Conservation (phyloP, 92 coral and sea anemone genomes). For the Zoanthus gigantus region DNA sequence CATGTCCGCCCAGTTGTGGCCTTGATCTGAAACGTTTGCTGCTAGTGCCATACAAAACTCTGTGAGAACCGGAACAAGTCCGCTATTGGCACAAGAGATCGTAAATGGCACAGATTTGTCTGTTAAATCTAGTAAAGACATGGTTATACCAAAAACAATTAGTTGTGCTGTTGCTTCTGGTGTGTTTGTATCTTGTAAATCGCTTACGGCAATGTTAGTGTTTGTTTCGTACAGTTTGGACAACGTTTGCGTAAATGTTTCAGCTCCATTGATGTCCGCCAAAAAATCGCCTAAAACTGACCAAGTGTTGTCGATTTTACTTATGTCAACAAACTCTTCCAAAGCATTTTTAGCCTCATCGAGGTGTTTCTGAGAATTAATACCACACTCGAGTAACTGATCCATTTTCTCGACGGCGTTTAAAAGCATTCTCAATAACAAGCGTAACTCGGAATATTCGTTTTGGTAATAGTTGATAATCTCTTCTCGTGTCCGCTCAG, state of each 20-base stretch:
- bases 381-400: not conserved
- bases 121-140: constrained; percentile 23
- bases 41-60: constrained; percentile 38
- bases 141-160: constrained; percentile 25
- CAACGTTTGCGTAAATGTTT: not conserved
- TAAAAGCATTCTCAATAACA: constrained; percentile 12
- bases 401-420: constrained; percentile 11
- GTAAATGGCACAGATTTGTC: constrained; percentile 23
- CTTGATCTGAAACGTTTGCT: constrained; percentile 39
- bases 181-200: not conserved
- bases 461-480: constrained; percentile 16
- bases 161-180: constrained; percentile 32
- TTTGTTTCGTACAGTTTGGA: constrained; percentile 8
- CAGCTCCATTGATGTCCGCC: constrained; percentile 7
- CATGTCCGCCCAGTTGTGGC: constrained; percentile 23
- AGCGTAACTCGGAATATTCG: constrained; percentile 24
- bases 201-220: not conserved
- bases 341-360: constrained; percentile 16
- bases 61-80: constrained; percentile 20
- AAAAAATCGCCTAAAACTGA: constrained; percentile 12
- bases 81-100: constrained; percentile 29
- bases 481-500: constrained; percentile 22
- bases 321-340: constrained; percentile 37
- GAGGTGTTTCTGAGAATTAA: constrained; percentile 9
- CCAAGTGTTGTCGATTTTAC: constrained; percentile 27